phyloP scores from a whole-genome alignment of 2,888 invertebrate species.

The Hipparchia sbordonii region DNA sequence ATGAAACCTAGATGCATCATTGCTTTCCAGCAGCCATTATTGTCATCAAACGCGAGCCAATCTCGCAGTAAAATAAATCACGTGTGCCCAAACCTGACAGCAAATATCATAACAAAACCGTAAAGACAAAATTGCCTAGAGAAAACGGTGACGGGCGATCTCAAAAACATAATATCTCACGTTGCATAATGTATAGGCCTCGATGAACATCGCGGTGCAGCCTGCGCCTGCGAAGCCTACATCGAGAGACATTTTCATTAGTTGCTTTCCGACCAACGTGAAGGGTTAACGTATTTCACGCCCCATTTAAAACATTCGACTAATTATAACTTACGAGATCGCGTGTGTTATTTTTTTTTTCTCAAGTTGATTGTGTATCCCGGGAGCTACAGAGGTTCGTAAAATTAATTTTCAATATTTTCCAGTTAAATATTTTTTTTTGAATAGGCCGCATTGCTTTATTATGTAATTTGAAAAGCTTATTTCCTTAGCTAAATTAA shows the following conservation, averaged over 20 bases:
- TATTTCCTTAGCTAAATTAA: not conserved
- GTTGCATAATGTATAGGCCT: conserved; percentile 36
- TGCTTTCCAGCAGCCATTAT: too few species aligned
- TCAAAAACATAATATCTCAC: conserved; percentile 27
- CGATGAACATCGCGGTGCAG: conserved; percentile 23
- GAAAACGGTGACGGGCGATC: conserved; percentile 31
- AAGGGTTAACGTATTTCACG: conserved; percentile 40
- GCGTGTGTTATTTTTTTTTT: conserved; percentile 30
- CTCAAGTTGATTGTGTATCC: conserved; percentile 20
- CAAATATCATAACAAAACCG: conserved; percentile 11
- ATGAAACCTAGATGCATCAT: too few species aligned
- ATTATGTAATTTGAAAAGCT: conserved; percentile 1
- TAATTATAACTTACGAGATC: conserved; percentile 2
- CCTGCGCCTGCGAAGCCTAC: conserved; percentile 45
- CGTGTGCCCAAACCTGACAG: conserved; percentile 2
- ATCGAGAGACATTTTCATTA: conserved; percentile 40
- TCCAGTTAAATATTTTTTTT: not conserved
- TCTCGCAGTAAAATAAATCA: not conserved
- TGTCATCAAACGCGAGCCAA: too few species aligned
- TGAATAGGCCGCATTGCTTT: not conserved
- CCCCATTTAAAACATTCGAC: not conserved
- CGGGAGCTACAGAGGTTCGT: conserved; percentile 20
- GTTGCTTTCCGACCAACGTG: conserved; percentile 47
- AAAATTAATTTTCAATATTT: not conserved
- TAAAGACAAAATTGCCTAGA: conserved; percentile 28